Evolutionary conservation across 1,140 invertebrate genomes (phyloP).

Genomic region (Whitmania pigra): DNA sequence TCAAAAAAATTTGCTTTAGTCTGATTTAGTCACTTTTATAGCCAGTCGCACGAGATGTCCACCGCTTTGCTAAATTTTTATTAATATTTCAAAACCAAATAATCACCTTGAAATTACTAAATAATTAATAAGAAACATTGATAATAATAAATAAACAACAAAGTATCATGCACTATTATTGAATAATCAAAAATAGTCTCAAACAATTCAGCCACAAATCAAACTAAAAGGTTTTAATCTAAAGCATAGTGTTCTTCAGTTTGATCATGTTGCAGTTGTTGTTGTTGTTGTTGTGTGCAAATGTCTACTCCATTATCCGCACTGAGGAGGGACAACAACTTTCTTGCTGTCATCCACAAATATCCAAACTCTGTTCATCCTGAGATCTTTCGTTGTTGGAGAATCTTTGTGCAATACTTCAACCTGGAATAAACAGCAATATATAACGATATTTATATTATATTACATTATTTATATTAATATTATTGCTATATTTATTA

Average conservation of each 20-base stretch:
- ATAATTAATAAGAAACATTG: not conserved
- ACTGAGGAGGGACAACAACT: not conserved
- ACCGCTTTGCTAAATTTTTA: too few relatives aligned
- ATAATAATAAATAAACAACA: not conserved
- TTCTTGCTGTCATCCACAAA: not conserved
- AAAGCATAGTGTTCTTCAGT: too few relatives aligned
- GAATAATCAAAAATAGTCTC: too few relatives aligned
- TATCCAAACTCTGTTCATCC: not conserved
- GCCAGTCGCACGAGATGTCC: too few relatives aligned
- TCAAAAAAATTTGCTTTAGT: too few relatives aligned
- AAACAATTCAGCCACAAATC: too few relatives aligned
- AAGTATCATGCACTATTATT: too few relatives aligned
- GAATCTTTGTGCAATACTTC: conserved; percentile 7
- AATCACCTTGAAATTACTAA: too few relatives aligned
- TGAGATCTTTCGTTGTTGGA: not conserved
- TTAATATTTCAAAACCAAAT: not conserved
- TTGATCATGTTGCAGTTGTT: not conserved
- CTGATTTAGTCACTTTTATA: too few relatives aligned
- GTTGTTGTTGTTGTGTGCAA: not conserved
- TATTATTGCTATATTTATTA: too few relatives aligned
- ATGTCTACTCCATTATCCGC: not conserved
- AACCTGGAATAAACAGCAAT: not conserved
- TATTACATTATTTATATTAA: too few relatives aligned
- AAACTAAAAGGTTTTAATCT: too few relatives aligned
- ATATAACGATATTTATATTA: not conserved